Conservation (phyloP, 1,140 invertebrate species). For the Drosophila ananassae region DNA sequence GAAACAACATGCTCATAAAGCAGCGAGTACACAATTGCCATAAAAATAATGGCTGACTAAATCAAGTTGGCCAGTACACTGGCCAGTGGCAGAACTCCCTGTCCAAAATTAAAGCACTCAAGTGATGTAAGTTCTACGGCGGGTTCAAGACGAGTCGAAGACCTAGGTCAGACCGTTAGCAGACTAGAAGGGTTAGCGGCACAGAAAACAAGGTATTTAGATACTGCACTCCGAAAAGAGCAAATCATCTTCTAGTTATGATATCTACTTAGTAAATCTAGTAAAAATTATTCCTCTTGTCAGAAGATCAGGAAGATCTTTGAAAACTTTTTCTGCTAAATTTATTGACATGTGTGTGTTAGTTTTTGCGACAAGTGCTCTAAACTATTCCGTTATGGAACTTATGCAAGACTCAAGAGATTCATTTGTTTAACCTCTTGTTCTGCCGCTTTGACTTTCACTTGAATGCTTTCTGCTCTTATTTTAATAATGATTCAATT, state of each 20-base stretch:
- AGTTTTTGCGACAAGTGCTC: neutral
- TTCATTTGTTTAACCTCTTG: neutral
- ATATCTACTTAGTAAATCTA: no score
- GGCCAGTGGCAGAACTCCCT: constrained; percentile 34
- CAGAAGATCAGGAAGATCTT: no score
- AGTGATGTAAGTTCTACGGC: constrained; percentile 35
- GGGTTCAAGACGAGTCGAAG: constrained; percentile 39
- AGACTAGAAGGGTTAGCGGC: constrained; percentile 26
- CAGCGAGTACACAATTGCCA: constrained; percentile 46
- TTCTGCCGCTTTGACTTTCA: constrained; percentile 51
- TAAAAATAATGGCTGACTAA: constrained; percentile 51
- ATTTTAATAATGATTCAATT: constrained; percentile 66
- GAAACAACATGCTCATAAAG: constrained; percentile 52
- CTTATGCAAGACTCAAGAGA: constrained; percentile 23
- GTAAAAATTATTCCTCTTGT: no score
- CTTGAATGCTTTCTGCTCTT: constrained; percentile 37
- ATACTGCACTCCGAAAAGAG: neutral
- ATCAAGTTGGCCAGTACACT: constrained; percentile 53
- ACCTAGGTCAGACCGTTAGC: constrained; percentile 37
- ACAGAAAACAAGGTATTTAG: constrained; percentile 6
- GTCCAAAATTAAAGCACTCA: constrained; percentile 2
- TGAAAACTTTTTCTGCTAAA: neutral
- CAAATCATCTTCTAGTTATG: neutral
- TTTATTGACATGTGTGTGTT: neutral
- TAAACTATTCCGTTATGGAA: neutral